Percentiles rank a stretch among this genome's conserved stretches.
Conservation (phyloP, 2,888 invertebrate species). For the Andrena camellia region DNA sequence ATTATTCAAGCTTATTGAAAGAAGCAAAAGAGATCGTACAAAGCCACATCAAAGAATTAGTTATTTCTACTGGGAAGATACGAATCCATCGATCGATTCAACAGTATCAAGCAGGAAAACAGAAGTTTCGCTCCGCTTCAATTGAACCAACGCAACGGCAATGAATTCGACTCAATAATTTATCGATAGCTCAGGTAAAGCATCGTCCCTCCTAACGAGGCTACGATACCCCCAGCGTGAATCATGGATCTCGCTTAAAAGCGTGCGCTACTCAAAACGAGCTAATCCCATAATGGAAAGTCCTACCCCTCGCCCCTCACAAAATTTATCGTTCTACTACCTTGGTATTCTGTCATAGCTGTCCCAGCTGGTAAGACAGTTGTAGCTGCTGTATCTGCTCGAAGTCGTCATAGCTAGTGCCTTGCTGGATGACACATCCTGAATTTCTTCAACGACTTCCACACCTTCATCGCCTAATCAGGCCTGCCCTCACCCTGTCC, state of each 20-base stretch:
- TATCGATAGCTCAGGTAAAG: neutral
- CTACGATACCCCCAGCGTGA: neutral
- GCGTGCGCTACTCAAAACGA: conserved; percentile 23
- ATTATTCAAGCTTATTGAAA: too few relatives aligned
- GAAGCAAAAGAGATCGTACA: too few relatives aligned
- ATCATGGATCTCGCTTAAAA: conserved; percentile 36
- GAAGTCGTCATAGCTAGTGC: conserved; percentile 88
- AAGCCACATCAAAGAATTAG: too few relatives aligned
- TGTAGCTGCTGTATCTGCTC: conserved; percentile 95
- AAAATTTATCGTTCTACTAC: conserved; percentile 85
- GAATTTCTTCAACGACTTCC: conserved; percentile 32
- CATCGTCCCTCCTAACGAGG: conserved; percentile 26
- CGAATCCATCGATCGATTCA: neutral
- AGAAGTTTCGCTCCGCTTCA: neutral
- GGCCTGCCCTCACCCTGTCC: neutral
- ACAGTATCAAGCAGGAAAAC: neutral
- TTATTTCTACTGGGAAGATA: too few relatives aligned
- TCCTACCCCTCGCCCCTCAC: neutral
- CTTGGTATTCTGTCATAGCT: conserved; percentile 96
- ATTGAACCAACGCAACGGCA: neutral
- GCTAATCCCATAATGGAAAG: conserved; percentile 47
- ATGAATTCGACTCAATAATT: conserved; percentile 26
- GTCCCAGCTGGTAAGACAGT: conserved; percentile 95
- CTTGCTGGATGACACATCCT: conserved; percentile 63
- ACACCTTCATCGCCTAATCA: conserved; percentile 2